Conservation (phyloP, 2,113 vertebrate genomes). For the Struthidea cinerea region DNA sequence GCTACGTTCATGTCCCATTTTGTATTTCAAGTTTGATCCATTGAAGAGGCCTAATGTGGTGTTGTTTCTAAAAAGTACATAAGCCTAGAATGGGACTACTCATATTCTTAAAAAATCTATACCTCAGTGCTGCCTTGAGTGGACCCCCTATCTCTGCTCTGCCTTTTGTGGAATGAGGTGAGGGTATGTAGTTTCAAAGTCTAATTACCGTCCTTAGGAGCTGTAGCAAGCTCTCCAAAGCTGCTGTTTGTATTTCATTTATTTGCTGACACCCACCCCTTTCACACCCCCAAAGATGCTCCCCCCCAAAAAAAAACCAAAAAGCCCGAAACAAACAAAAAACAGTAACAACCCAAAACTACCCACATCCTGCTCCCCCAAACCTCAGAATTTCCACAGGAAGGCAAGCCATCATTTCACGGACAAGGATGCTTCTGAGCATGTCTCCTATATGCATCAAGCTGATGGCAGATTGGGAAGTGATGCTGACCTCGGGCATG, state of each 20-base stretch:
- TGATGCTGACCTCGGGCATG: neutral
- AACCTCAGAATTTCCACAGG: neutral
- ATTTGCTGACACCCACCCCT: neutral
- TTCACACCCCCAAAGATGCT: neutral
- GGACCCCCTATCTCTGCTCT: neutral
- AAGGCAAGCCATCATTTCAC: neutral
- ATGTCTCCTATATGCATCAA: neutral
- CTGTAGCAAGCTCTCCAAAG: neutral
- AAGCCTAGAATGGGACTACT: neutral
- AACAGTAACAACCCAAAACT: neutral
- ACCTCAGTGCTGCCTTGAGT: neutral
- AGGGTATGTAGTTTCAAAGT: neutral
- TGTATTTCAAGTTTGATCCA: neutral
- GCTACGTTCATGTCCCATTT: neutral
- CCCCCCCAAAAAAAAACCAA: accelerated
- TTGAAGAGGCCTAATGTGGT: neutral
- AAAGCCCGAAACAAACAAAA: neutral
- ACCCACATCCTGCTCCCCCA: accelerated
- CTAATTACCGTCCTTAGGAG: neutral
- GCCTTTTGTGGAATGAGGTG: neutral
- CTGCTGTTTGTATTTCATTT: neutral
- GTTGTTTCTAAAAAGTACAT: neutral
- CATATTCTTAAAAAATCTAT: neutral
- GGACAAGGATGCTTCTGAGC: neutral
- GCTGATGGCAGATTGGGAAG: neutral